Base-by-base conservation (phyloP, 2,797 vertebrate genomes). In the Rallus crepitans region DNA sequence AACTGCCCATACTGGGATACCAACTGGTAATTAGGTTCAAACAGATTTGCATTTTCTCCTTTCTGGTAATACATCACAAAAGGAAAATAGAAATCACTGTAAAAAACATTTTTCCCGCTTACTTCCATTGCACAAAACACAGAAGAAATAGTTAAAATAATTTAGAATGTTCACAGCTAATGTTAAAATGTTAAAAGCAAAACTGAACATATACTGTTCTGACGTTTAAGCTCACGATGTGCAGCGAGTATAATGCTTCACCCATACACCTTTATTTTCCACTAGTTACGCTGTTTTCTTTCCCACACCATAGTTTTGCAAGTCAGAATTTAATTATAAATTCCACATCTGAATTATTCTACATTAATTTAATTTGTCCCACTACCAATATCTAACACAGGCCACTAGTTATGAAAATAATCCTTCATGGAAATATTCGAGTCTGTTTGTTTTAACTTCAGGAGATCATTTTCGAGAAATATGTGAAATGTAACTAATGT, bases 401-500 rank as follows among this genome's bases (percentile, higher is more conserved):
- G 20, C 63, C 61, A 80, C 71, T 59, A 72, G 30, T 83, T 95
- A 90, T 23, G 19, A 95, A 87, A 90, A 93, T 37, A 93, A 87
- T 85, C 31, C 59, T 94, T 92, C 76, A 64, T 2, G 30, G 37
- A 89, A 77, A 76, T 47, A 82, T 19, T 59, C 6, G 4, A 50
- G 86, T 82, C 15, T 56, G 35, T 66, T 92, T 90, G 60, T 87
- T 96, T 93, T 93, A 94, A 91, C 37, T 82, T 88, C 53, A 87
- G 33, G 11, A 80, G 48, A 52, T 77, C 23, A 18, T 35, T 77
- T 89, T 47, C 27, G 1, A 2, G 65, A 71, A 90, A 90, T 84
- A 91, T 12, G 14, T 55, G 73, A 88, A 79, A 65, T 16, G 6
- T 66, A 96, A 87, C 60, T 68, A 63, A 94, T 10, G 7, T 3